Evolutionary conservation across 2,888 invertebrate species (phyloP), one percentile per base, ranked within the genome.

Genomic region (Polydrusus tereticollis): DNA sequence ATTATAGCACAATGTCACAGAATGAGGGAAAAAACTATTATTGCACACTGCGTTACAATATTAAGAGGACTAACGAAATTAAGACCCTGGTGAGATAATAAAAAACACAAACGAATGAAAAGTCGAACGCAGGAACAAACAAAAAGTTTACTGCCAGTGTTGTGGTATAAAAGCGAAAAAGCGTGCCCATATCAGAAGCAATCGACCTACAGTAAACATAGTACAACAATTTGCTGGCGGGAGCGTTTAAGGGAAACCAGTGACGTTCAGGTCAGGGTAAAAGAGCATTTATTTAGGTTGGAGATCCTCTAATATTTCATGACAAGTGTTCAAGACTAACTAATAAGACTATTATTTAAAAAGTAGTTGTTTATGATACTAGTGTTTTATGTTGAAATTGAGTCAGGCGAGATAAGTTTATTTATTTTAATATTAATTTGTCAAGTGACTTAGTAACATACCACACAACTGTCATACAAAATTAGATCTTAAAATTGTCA

Each of bases 111-210:
- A 45, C 16, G 45, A 18, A 29, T 18, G 33, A 18, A 62, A 62
- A 62, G 33, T 47, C 62, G 47, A 62, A 23, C 62, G 21, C n/a
- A n/a, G 47, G 47, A 47, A 45, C 62, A 62, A 62, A 62, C 62
- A 62, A 62, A 62, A 62, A 62, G n/a, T 47, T 18, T 10, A 45
- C 47, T 20, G 47, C 29, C 62, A 43, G 59, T 43, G 43, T 47
- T 41, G 62, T 41, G 29, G 43, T 18, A 33, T 47, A 33, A 55
- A n/a, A 43, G 45, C 36, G 21, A 52, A 38, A 55, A 71, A 65
- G 63, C 65, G 59, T 71, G 66, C 50, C 71, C 71, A 71, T 71
- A 71, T 71, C 66, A 71, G 71, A 71, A 65, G 71, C 71, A 71
- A 71, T 71, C 71, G 71, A 60, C 60, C 38, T 36, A n/a, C 64